Percentiles rank a stretch among this genome's conserved stretches.
Conservation (phyloP, 1,140 invertebrate species). For the Harlomillsia oculata region DNA sequence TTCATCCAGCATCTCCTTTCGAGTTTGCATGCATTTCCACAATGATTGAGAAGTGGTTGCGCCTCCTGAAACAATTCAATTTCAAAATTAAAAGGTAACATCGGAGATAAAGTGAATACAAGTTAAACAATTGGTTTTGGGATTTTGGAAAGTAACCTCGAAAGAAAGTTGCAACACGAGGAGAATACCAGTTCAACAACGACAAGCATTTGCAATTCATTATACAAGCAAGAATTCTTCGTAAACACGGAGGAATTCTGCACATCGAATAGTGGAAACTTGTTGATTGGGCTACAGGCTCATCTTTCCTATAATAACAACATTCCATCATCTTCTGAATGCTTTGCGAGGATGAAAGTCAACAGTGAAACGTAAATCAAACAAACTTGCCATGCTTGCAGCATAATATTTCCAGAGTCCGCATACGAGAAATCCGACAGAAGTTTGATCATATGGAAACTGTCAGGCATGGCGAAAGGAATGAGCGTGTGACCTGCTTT, state of each 20-base stretch:
- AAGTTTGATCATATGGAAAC: constrained; percentile 27
- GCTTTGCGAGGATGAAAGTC: background rate
- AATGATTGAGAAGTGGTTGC: constrained; percentile 12
- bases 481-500: constrained; percentile 8
- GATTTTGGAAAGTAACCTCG: background rate
- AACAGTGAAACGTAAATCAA: background rate
- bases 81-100: background rate
- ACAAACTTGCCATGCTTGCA: constrained; percentile 21
- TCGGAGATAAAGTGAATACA: background rate
- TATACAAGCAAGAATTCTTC: constrained; percentile 9
- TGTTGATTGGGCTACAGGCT: constrained; percentile 21
- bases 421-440: constrained; percentile 21
- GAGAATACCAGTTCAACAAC: constrained; percentile 8
- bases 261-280: constrained; percentile 24
- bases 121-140: background rate
- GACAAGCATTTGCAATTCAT: constrained; percentile 4
- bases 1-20: constrained; percentile 19
- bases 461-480: constrained; percentile 29
- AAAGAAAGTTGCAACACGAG: constrained; percentile 6
- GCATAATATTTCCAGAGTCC: constrained; percentile 21
- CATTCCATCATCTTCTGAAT: background rate
- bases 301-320: constrained; percentile 17
- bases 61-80: constrained; percentile 17
- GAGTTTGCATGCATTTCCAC: constrained; percentile 14
- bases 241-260: constrained; percentile 10